Conservation (phyloP, 1,140 invertebrate genomes). For the Meloidogyne hapla region DNA sequence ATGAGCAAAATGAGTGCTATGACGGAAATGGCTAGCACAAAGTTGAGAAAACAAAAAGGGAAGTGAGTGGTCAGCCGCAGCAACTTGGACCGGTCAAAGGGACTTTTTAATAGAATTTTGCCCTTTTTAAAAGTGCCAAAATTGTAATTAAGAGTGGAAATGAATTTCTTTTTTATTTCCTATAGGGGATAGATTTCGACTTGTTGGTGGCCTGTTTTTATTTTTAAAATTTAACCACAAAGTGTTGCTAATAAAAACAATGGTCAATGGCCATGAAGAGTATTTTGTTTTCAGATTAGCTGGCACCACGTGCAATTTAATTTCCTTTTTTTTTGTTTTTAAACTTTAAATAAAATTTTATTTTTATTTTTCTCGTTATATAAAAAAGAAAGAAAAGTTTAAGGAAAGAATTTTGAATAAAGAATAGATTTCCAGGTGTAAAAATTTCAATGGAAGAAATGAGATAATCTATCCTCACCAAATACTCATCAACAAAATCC, state of each 20-base stretch:
- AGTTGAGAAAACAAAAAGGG: not conserved
- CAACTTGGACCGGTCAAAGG: not conserved
- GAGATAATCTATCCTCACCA: too few species aligned
- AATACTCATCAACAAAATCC: not conserved
- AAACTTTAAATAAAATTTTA: too few species aligned
- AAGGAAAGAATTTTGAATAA: not conserved
- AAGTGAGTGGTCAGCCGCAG: not conserved
- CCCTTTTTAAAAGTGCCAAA: not conserved
- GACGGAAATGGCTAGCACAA: not conserved
- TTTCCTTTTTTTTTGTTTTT: not conserved
- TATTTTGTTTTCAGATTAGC: not conserved
- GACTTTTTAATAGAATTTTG: not conserved
- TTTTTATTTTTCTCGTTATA: too few species aligned
- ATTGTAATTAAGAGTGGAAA: not conserved
- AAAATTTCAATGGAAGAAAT: too few species aligned
- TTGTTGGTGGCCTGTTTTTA: not conserved
- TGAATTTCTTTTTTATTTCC: not conserved
- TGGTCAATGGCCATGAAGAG: not conserved
- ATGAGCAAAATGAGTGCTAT: not conserved
- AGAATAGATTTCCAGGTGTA: not conserved
- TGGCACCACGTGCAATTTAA: conserved; percentile 5
- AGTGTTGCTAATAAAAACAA: not conserved
- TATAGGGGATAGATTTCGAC: not conserved
- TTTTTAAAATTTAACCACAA: not conserved
- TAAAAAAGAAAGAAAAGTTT: not conserved